These are phyloP conservation scores for Rhabdomys pumilio DNA, from an alignment of 2,797 vertebrate genomes.

Conservation along the genomic window DNA sequence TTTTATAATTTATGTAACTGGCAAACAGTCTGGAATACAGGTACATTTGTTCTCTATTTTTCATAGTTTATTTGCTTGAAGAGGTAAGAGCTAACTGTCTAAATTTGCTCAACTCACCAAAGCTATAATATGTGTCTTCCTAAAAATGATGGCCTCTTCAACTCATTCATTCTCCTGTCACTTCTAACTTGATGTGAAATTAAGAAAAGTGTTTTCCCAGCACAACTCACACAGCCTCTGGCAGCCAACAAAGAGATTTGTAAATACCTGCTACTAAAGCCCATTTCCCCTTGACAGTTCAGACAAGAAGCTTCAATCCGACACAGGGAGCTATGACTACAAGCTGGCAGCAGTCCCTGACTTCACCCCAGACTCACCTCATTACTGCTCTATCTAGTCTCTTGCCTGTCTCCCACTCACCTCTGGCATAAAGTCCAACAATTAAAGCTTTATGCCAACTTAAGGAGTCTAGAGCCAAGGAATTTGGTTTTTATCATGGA, in stretches of 20 bases:
- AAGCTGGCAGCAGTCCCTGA: neutral
- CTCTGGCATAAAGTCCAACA: slow-evolving; percentile 46
- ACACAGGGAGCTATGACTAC: neutral
- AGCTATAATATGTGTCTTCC: neutral
- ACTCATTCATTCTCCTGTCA: slow-evolving; percentile 2
- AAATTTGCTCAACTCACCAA: neutral
- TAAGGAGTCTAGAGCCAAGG: neutral
- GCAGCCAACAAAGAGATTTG: neutral
- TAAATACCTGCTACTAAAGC: neutral
- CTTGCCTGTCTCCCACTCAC: slow-evolving; percentile 5
- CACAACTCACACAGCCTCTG: slow-evolving; percentile 7
- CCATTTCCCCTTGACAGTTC: neutral
- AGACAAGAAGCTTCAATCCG: neutral
- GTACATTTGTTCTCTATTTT: neutral
- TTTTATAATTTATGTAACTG: slow-evolving; percentile 6
- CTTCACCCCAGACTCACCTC: neutral
- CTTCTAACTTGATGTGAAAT: slow-evolving; percentile 61
- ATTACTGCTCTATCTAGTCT: neutral
- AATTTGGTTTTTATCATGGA: neutral
- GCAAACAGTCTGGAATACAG: neutral
- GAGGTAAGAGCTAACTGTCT: slow-evolving; percentile 37
- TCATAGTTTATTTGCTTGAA: slow-evolving; percentile 38
- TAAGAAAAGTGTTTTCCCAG: slow-evolving; percentile 48
- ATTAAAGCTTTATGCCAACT: slow-evolving; percentile 27
- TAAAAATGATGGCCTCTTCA: neutral